Conservation (phyloP, 2,113 vertebrate species). For the Murina feae region DNA sequence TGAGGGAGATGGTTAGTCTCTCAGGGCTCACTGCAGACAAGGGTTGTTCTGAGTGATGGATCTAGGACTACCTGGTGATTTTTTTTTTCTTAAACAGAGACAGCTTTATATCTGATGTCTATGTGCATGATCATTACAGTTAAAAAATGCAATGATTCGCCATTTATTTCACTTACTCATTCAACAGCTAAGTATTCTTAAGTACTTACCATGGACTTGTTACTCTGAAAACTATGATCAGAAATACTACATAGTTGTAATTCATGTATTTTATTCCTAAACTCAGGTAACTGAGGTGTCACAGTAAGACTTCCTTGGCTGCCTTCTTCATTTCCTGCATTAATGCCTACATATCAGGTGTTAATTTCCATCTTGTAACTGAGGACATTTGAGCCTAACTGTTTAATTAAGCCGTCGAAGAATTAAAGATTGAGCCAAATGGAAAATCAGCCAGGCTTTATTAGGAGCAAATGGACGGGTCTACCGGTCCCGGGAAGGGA, state of each 20-base stretch:
- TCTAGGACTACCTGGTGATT: not conserved
- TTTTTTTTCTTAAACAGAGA: not conserved
- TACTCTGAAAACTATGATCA: not conserved
- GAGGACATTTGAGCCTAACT: slow-evolving; percentile 9
- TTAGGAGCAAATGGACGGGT: too few relatives aligned
- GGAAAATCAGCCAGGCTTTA: too few relatives aligned
- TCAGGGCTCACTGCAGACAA: not conserved
- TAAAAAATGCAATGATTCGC: not conserved
- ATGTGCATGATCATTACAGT: not conserved
- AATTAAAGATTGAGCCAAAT: too few relatives aligned
- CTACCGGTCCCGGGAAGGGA: too few relatives aligned
- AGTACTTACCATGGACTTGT: not conserved
- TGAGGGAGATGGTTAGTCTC: not conserved
- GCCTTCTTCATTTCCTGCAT: not conserved
- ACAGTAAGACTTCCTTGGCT: not conserved
- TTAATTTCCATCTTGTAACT: slow-evolving; percentile 48
- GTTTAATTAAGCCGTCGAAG: too few relatives aligned
- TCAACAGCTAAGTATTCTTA: not conserved
- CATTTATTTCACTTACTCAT: not conserved
- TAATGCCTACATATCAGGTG: not conserved
- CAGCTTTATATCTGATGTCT: not conserved
- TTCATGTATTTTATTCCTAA: not conserved
- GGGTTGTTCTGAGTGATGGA: not conserved
- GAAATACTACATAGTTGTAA: not conserved
- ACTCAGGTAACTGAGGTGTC: not conserved